phyloP scores from a whole-genome alignment of 1,140 invertebrate species.

The Ectropis grisescens region DNA sequence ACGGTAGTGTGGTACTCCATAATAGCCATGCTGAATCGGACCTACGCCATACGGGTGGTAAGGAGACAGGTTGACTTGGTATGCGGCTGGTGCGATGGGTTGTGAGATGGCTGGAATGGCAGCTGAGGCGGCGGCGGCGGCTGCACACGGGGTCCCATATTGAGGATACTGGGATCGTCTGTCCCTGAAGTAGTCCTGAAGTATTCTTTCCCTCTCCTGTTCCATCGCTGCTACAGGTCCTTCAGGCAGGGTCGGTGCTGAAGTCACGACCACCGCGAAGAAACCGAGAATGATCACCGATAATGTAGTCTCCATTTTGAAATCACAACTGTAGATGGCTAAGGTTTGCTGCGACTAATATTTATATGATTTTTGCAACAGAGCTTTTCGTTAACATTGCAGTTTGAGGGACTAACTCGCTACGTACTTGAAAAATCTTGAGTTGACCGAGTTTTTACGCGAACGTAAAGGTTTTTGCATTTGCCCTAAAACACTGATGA shows the following conservation, averaged over 20 bases:
- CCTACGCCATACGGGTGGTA: constrained; percentile 7
- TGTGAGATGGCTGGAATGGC: constrained; percentile 1
- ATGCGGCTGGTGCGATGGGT: constrained; percentile 6
- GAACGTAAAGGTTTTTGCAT: constrained; percentile 11
- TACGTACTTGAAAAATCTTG: constrained; percentile 12
- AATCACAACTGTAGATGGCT: constrained; percentile 1
- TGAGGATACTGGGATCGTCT: constrained; percentile 18
- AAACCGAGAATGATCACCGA: too few relatives aligned
- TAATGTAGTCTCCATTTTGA: constrained; percentile 34
- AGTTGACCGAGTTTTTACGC: constrained; percentile 26
- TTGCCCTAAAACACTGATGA: too few relatives aligned
- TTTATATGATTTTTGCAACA: constrained; percentile 38
- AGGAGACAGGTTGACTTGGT: constrained; percentile 10
- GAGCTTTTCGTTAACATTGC: constrained; percentile 8
- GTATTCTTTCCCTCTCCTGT: constrained; percentile 15
- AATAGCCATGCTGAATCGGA: constrained; percentile 14
- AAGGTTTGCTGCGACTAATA: constrained; percentile 10
- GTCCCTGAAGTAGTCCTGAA: constrained; percentile 11
- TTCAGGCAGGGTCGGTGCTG: not conserved
- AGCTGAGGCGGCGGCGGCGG: constrained; percentile 1
- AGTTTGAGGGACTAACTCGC: constrained; percentile 18
- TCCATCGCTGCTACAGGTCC: not conserved
- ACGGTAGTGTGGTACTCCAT: constrained; percentile 25
- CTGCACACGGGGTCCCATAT: constrained; percentile 14
- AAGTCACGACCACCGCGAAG: too few relatives aligned